Percentiles rank a stretch among this genome's conserved stretches.
Evolutionary conservation across 2,113 vertebrate species (phyloP).

Genomic region (Poeciliopsis turrubarensis): DNA sequence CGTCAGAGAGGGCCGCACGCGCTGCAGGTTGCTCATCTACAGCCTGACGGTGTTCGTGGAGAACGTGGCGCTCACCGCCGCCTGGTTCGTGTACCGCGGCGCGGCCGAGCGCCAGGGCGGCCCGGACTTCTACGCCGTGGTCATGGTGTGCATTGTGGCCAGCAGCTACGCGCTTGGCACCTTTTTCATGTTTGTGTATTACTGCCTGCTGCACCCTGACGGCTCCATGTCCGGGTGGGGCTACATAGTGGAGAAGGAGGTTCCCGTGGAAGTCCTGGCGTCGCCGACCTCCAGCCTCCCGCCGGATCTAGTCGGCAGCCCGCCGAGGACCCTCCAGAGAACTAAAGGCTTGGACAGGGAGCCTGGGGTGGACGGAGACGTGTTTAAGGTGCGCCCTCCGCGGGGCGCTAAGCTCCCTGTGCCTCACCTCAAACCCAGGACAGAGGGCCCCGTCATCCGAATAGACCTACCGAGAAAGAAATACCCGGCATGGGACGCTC

Average conservation of each 20-base stretch:
- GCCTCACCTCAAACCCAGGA: constrained; percentile 82
- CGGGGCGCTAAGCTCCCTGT: constrained; percentile 77
- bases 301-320: constrained; percentile 86
- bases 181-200: constrained; percentile 99
- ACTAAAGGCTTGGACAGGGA: constrained; percentile 92
- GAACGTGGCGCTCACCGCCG: constrained; percentile 89
- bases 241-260: constrained; percentile 77
- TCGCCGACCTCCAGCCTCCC: constrained; percentile 72
- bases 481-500: constrained; percentile 97
- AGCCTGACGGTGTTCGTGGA: constrained; percentile 88
- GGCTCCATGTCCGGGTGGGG: constrained; percentile 87
- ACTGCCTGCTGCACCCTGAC: constrained; percentile 95
- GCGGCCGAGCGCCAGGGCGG: constrained; percentile 44
- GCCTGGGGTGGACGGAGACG: constrained; percentile 82
- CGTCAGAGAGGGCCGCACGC: constrained; percentile 93
- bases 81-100: constrained; percentile 90
- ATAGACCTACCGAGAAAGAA: constrained; percentile 97
- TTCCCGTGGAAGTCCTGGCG: constrained; percentile 66
- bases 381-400: constrained; percentile 92
- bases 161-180: constrained; percentile 96
- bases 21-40: constrained; percentile 92
- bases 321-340: constrained; percentile 93
- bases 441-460: constrained; percentile 93
- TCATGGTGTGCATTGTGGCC: constrained; percentile 91
- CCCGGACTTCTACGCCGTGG: constrained; percentile 89